Conservation (phyloP, 2,888 invertebrate species). For the Pachymerium ferrugineum region DNA sequence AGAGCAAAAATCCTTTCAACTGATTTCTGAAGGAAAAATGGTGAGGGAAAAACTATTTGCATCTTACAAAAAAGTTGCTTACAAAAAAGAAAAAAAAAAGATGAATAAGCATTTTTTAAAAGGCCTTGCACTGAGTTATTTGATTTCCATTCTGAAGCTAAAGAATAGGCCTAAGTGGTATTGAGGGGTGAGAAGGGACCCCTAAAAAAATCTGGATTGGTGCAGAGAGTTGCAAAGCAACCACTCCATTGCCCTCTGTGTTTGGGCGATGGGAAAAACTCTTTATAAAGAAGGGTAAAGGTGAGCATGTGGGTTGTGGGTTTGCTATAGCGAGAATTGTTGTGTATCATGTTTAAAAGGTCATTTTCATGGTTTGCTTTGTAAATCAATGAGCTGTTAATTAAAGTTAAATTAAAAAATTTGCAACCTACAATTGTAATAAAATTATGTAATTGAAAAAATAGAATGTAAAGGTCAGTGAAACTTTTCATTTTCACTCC, state of each 20-base stretch:
- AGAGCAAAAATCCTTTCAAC: conserved; percentile 27
- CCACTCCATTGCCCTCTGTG: conserved; percentile 21
- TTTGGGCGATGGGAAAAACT: conserved; percentile 10
- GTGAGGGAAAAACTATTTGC: conserved; percentile 24
- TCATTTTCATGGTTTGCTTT: no score
- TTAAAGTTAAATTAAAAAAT: no score
- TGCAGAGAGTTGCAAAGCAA: conserved; percentile 15
- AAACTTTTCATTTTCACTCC: no score
- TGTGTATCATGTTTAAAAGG: neutral
- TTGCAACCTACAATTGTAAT: no score
- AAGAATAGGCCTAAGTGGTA: conserved; percentile 17
- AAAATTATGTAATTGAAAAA: no score
- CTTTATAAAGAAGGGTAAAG: conserved; percentile 27
- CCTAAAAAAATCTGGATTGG: conserved; percentile 27
- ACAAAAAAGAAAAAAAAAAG: conserved; percentile 23
- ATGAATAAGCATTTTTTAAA: conserved; percentile 27
- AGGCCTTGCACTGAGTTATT: conserved; percentile 25
- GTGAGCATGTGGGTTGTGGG: conserved; percentile 6
- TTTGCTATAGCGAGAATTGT: neutral
- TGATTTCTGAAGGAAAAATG: conserved; percentile 22
- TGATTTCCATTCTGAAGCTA: conserved; percentile 23
- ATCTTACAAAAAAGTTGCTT: conserved; percentile 27
- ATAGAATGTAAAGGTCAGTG: neutral
- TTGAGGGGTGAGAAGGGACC: conserved; percentile 22
- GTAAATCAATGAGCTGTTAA: no score